Conservation (phyloP, 2,888 invertebrate species). For the Synanthedon formicaeformis region DNA sequence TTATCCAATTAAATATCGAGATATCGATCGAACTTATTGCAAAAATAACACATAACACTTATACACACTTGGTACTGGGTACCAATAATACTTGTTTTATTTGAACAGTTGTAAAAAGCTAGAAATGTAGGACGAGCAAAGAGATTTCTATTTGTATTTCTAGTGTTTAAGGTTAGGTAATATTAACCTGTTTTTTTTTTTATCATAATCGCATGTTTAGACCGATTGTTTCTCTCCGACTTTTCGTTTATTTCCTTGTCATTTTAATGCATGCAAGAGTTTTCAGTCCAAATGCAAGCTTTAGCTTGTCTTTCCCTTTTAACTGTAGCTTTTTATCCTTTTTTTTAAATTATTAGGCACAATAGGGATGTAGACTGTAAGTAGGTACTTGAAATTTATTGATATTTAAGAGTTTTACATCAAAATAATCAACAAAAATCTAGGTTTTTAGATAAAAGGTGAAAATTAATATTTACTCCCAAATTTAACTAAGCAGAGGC, state of each 20-base stretch:
- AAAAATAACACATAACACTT: not conserved
- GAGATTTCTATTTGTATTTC: not conserved
- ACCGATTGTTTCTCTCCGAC: not conserved
- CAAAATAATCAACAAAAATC: too few relatives aligned
- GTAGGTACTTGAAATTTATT: too few relatives aligned
- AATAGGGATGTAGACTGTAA: too few relatives aligned
- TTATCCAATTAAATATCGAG: not conserved
- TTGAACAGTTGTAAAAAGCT: not conserved
- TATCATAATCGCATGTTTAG: not conserved
- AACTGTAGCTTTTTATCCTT: not conserved
- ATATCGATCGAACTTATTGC: not conserved
- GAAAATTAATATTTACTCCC: too few relatives aligned
- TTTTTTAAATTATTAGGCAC: not conserved
- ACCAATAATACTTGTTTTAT: not conserved
- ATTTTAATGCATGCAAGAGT: not conserved
- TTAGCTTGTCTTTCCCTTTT: slow-evolving; percentile 18
- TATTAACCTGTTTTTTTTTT: not conserved
- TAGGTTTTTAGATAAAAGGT: too few relatives aligned
- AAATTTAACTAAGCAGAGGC: too few relatives aligned
- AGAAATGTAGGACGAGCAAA: not conserved
- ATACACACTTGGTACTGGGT: slow-evolving; percentile 41
- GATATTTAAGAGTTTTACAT: too few relatives aligned
- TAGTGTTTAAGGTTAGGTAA: not conserved
- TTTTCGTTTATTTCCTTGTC: not conserved
- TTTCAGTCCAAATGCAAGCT: slow-evolving; percentile 6